These are phyloP conservation scores for Sandelia bainsii DNA, from an alignment of 2,797 vertebrate genomes.

Conservation along the genomic window DNA sequence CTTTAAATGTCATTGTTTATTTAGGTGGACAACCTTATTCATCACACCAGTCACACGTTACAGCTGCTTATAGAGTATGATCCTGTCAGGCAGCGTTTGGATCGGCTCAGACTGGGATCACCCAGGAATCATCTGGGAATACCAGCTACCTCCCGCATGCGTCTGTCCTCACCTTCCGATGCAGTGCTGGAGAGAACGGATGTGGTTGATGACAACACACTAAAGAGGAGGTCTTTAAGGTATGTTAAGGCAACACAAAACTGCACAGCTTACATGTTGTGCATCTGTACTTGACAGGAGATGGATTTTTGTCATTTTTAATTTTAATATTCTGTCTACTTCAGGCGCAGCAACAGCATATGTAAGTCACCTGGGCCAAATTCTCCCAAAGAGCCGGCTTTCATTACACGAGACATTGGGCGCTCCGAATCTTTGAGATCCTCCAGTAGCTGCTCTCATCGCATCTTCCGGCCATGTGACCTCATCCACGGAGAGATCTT, in stretches of 20 bases:
- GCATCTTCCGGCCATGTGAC: conserved; percentile 95
- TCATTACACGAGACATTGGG: conserved; percentile 88
- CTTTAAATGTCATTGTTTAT: conserved; percentile 3
- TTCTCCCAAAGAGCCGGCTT: conserved; percentile 88
- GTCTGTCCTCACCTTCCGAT: conserved; percentile 83
- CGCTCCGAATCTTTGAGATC: conserved; percentile 93
- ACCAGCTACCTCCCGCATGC: conserved; percentile 84
- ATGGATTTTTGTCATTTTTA: too few relatives aligned
- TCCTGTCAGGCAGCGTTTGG: conserved; percentile 91
- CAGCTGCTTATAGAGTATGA: conserved; percentile 97
- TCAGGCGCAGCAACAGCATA: conserved; percentile 93
- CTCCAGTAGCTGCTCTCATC: conserved; percentile 91
- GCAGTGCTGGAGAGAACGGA: conserved; percentile 88
- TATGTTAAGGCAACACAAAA: conserved; percentile 48
- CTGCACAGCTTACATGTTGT: background rate
- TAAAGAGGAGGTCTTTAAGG: conserved; percentile 93
- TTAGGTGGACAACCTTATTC: conserved; percentile 93
- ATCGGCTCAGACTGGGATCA: conserved; percentile 88
- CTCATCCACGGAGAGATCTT: conserved; percentile 93
- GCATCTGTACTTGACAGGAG: background rate
- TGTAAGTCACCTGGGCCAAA: conserved; percentile 92
- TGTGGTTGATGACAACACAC: conserved; percentile 85
- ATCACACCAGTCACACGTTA: conserved; percentile 91
- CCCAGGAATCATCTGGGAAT: conserved; percentile 75
- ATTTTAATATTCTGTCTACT: conserved; percentile 25